Conservation (phyloP, 35 echinoderm and acorn worm species). For the Lytechinus pictus region DNA sequence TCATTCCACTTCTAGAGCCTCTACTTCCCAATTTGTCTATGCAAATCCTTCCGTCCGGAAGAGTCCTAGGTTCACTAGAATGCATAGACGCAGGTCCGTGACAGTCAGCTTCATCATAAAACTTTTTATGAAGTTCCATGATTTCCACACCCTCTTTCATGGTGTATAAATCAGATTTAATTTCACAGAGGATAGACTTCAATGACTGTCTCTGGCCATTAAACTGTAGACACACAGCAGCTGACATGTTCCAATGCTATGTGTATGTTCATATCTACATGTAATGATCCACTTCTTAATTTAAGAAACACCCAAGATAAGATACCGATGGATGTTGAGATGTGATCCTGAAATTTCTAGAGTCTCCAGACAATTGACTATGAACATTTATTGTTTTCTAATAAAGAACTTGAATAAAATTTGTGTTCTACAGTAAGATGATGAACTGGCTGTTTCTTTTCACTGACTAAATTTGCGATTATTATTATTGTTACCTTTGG, state of each 20-base stretch:
- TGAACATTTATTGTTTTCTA: too few species aligned
- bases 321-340: too few species aligned
- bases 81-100: neutral
- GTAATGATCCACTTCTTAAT: neutral
- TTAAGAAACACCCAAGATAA: too few species aligned
- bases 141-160: neutral
- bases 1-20: conserved; percentile 13
- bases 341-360: too few species aligned
- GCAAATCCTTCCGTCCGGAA: neutral
- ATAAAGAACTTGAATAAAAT: too few species aligned
- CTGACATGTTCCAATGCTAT: neutral
- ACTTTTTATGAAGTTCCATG: neutral
- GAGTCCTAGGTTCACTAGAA: neutral
- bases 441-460: too few species aligned
- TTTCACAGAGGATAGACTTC: neutral
- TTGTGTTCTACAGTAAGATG: too few species aligned
- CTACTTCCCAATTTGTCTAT: neutral
- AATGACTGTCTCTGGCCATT: neutral
- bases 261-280: neutral
- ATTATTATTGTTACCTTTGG: too few species aligned
- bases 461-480: too few species aligned
- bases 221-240: neutral
- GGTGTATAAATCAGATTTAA: neutral
- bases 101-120: neutral
- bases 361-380: too few species aligned